A percentile compares a stretch with the other conserved stretches of the same genome.
Evolutionary conservation across 2,113 vertebrate species (phyloP).

Genomic region (Chionomys nivalis): DNA sequence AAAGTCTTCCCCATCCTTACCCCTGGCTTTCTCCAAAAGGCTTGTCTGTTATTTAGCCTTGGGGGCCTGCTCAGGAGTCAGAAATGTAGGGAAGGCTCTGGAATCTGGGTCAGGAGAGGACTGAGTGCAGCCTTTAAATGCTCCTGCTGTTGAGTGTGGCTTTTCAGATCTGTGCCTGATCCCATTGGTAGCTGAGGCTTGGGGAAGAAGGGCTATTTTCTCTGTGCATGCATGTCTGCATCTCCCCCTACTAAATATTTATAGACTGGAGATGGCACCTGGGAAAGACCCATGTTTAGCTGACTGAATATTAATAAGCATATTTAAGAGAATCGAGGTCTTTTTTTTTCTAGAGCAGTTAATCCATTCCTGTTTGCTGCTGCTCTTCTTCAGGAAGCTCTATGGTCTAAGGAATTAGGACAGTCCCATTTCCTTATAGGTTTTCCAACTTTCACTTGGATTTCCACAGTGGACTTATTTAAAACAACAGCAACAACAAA

Average conservation of each 20-base stretch:
- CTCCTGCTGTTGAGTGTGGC: background rate
- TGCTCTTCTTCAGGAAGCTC: constrained; percentile 18
- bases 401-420: background rate
- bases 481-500: background rate
- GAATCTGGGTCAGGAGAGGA: background rate
- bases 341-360: constrained; percentile 52
- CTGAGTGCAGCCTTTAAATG: background rate
- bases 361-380: background rate
- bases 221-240: background rate
- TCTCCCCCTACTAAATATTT: constrained; percentile 27
- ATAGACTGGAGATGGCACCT: background rate
- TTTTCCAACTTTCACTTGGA: constrained; percentile 46
- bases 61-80: background rate
- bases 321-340: constrained; percentile 17
- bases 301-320: constrained; percentile 61
- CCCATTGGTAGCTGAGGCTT: background rate
- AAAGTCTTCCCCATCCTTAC: background rate
- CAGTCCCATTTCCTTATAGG: constrained; percentile 55
- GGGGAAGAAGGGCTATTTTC: background rate
- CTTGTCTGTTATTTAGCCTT: background rate
- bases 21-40: background rate
- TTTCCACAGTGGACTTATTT: constrained; percentile 52
- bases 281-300: background rate
- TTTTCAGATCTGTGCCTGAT: background rate
- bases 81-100: background rate